These are phyloP conservation scores for Phorcus lineatus DNA, from an alignment of 2,888 invertebrate species.

Conservation along the genomic window DNA sequence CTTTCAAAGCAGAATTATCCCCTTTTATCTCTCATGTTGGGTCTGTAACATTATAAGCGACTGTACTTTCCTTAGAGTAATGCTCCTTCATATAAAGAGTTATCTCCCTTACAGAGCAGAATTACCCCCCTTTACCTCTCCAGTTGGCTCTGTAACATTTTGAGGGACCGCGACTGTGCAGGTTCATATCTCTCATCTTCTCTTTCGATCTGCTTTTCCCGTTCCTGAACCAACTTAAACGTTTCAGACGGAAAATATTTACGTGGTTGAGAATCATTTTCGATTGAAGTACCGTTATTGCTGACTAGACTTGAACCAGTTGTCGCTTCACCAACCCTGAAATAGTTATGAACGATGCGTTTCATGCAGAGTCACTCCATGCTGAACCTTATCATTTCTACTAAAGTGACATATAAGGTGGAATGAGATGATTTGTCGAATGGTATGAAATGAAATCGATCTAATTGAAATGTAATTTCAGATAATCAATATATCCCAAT, in stretches of 20 bases:
- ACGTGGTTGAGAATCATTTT: neutral
- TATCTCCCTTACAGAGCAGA: neutral
- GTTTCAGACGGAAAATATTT: constrained; percentile 67
- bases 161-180: constrained; percentile 65
- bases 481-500: too few species aligned
- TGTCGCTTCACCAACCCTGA: neutral
- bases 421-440: too few species aligned
- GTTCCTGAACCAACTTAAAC: constrained; percentile 63
- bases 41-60: too few species aligned
- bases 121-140: constrained; percentile 41
- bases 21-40: too few species aligned
- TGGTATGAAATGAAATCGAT: too few species aligned
- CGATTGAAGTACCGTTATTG: neutral
- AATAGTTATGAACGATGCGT: neutral
- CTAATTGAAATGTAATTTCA: too few species aligned
- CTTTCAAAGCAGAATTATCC: neutral
- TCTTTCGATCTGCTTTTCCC: constrained; percentile 47
- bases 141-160: constrained; percentile 61
- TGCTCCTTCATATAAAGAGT: neutral
- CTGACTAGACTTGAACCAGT: neutral
- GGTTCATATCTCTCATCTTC: constrained; percentile 48
- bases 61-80: neutral
- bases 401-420: too few species aligned
- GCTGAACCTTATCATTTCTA: too few species aligned
- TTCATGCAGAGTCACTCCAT: too few species aligned